Percentiles rank a stretch among this genome's conserved stretches.
phyloP scores from a whole-genome alignment of 2,113 vertebrate genomes.

The Caranx melampygus region DNA sequence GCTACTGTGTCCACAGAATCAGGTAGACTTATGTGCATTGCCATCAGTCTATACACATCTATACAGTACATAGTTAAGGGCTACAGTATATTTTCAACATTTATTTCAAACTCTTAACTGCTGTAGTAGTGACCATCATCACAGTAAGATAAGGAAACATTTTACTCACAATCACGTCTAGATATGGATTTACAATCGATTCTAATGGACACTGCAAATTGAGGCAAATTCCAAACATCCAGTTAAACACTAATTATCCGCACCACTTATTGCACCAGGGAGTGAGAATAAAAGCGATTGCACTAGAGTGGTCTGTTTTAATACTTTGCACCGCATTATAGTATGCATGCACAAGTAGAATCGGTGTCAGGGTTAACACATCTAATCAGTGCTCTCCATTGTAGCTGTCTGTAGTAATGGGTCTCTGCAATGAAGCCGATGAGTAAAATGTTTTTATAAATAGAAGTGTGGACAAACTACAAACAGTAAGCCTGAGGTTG shows the following conservation, averaged over 20 bases:
- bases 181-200: constrained; percentile 19
- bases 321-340: constrained; percentile 22
- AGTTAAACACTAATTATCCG: constrained; percentile 31
- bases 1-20: constrained; percentile 39
- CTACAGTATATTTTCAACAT: constrained; percentile 10
- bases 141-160: constrained; percentile 1
- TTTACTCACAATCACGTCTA: not conserved
- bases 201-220: constrained; percentile 12
- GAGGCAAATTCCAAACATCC: constrained; percentile 33
- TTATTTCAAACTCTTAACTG: constrained; percentile 14
- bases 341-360: constrained; percentile 26
- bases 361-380: constrained; percentile 1
- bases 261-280: not conserved
- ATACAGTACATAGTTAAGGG: constrained; percentile 33
- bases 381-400: not conserved
- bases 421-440: constrained; percentile 10
- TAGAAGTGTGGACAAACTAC: constrained; percentile 15
- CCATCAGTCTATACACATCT: constrained; percentile 33
- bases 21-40: constrained; percentile 41
- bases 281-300: constrained; percentile 27
- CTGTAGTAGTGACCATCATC: not conserved
- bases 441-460: constrained; percentile 36
- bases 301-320: not conserved
- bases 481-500: constrained; percentile 30
- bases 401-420: not conserved